Evolutionary conservation across 2,797 vertebrate genomes (phyloP), one percentile per base, ranked within the genome.

Genomic region (Xiphorhynchus erythropygius): DNA sequence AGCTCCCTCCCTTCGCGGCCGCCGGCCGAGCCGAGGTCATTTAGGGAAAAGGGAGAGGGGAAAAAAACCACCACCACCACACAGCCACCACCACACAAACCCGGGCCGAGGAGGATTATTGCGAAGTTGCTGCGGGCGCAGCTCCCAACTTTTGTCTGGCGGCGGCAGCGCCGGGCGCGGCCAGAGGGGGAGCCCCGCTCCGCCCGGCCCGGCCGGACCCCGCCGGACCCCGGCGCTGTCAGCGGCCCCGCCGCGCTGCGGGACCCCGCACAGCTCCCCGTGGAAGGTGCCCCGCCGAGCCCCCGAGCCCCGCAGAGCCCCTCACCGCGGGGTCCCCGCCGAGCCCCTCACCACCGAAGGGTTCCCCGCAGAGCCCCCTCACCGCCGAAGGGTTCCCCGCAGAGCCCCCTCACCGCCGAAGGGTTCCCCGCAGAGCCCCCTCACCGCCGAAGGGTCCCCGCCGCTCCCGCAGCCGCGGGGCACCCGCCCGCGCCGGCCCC

Each of bases 91-190:
- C 19, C 57, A 28, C 57, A 60, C 68, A 39, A 65, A 59, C 16
- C 73, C 44, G 67, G 75, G 52, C 59, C 16, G 56, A 65, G 81
- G 56, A 65, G 81, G 33, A 53, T 25, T 81, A 74, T 35, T 33
- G 78, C 70, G 81, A 94, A 96, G 88, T 95, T 95, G 87, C 74
- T 44, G 78, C 80, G 80, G 84, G 80, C 94, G 67, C 89, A 93
- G 94, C 87, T 91, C 91, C 90, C 78, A 95, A 97, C 88, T 95
- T 93, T 89, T 93, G 93, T 93, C 79, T 75, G 53, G 53, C 59
- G 47, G 86, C 79, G 65, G 95, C 93, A 95, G 65, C 55, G 35
- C 93, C 75, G 63, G 59, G 56, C 83, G 33, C 78, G 62, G 93
- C 91, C 96, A 68, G 41, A 56, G 81, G 88, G 92, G 94, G 92